Evolutionary conservation across 1,140 invertebrate species (phyloP), one percentile per base, ranked within the genome.

Genomic region (Solenopsis invicta): DNA sequence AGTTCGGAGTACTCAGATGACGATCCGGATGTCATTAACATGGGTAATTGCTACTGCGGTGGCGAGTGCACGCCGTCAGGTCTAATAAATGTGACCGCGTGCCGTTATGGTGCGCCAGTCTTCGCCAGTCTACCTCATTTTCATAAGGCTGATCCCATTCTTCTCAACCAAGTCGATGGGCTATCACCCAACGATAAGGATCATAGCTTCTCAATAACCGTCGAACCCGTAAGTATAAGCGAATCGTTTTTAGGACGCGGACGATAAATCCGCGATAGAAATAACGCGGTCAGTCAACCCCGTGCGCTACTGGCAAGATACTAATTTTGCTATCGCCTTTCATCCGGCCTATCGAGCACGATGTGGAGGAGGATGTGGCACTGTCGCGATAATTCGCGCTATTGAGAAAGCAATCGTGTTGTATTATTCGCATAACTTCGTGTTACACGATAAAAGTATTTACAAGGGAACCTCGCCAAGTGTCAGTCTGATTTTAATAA

Each of bases 91-190:
- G 89, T 96, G 2, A 94, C 94, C 0, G 81, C 93, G 1, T 96
- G 96, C 86, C 94, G 96, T 21, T 95, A 94, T 80, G 97, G 96
- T 29, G 96, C 96, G 5, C 97, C 97, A 0, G 96, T 96, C 0
- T 97, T 97, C 74, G 94, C 97, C 18, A 97, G 97, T 62, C 96
- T 97, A 85, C 97, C 97, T n/a, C 97, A 98, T 94, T 98, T 98
- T 91, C 95, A 96, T 87, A 95, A 96, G 71, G 97, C 95, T 13
- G 97, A 97, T 91, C 95, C 96, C 0, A 93, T 94, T 50, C 95
- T 97, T 12, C 86, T 94, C 10, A 86, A 96, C 4, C 91, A 92
- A 9, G 94, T 98, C 2, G 92, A 92, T 18, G 97, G 97, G 6
- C 88, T 98, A 87, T 85, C 94, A 6, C 97, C 97, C 0, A 92